Conservation (phyloP, 2,113 vertebrate genomes). For the Suricata suricatta region DNA sequence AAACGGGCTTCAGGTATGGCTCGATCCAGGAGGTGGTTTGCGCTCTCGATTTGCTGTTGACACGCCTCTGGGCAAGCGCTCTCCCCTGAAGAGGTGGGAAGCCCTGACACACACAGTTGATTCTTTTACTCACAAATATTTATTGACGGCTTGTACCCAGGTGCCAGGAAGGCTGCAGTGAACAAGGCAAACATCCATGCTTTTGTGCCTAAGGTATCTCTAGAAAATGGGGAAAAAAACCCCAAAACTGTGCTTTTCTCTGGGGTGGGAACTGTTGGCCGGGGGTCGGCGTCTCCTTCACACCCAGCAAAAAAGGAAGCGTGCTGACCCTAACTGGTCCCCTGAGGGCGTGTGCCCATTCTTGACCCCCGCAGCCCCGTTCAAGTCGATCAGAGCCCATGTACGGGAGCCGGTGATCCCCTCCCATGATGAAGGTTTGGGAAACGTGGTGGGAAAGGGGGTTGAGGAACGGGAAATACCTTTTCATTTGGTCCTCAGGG, state of each 20-base stretch:
- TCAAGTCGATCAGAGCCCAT: fast-evolving
- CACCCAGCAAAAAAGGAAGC: neutral
- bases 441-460: neutral
- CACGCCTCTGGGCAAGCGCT: neutral
- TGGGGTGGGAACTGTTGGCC: neutral
- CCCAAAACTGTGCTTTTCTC: neutral
- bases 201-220: neutral
- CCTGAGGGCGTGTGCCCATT: neutral
- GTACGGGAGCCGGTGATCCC: neutral
- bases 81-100: neutral
- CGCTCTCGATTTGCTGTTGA: neutral
- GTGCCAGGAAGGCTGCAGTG: neutral
- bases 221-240: neutral
- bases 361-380: neutral
- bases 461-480: neutral
- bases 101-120: neutral
- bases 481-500: neutral
- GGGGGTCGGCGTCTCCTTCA: neutral
- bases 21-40: neutral
- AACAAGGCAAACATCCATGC: neutral
- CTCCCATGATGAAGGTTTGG: neutral
- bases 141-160: neutral
- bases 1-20: neutral
- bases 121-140: neutral
- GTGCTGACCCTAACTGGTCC: neutral